phyloP scores from a whole-genome alignment of 2,797 vertebrate species.

The Mus caroli region DNA sequence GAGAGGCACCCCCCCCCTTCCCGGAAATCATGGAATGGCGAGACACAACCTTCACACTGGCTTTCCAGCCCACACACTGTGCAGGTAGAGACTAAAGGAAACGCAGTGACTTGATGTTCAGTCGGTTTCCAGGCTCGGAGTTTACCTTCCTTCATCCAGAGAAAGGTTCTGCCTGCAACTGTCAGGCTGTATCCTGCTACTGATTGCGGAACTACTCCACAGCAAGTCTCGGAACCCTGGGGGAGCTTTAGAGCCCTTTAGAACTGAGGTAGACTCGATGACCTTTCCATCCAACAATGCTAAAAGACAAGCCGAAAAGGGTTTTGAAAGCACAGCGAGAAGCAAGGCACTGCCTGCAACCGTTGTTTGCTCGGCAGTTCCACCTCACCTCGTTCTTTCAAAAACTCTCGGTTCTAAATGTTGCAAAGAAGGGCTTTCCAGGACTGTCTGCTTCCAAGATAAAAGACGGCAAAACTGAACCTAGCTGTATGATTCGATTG shows the following conservation, averaged over 20 bases:
- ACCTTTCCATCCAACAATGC: constrained; percentile 48
- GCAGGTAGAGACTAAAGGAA: not conserved
- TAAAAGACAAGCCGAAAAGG: constrained; percentile 51
- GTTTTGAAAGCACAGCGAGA: constrained; percentile 39
- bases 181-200: not conserved
- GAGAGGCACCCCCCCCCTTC: not conserved
- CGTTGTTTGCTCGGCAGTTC: not conserved
- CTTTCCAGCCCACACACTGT: not conserved
- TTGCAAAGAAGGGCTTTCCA: not conserved
- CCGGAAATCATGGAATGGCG: not conserved
- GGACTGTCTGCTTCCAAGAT: not conserved
- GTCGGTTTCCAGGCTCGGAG: not conserved
- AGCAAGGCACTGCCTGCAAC: not conserved
- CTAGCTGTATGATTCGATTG: not conserved
- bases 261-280: constrained; percentile 53
- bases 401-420: constrained; percentile 44
- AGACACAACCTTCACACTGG: not conserved
- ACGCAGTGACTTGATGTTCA: not conserved
- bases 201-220: not conserved
- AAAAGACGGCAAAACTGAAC: constrained; percentile 51
- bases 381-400: not conserved
- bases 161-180: not conserved
- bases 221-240: constrained; percentile 34
- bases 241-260: constrained; percentile 58
- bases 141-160: constrained; percentile 3